phyloP scores from a whole-genome alignment of 2,888 invertebrate genomes.

The Eristalinus sepulchralis region DNA sequence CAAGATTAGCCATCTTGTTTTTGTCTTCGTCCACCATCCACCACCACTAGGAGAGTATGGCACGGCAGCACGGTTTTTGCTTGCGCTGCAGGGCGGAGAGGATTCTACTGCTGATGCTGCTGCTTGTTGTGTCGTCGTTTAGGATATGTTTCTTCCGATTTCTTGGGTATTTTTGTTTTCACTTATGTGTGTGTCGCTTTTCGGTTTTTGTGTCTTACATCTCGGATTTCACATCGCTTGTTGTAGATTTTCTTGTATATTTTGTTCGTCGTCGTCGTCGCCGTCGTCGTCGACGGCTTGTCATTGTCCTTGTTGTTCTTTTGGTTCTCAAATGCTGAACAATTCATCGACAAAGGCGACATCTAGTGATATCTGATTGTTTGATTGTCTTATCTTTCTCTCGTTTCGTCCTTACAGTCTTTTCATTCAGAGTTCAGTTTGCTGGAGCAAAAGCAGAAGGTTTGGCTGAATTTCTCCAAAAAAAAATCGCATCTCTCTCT shows the following conservation, averaged over 20 bases:
- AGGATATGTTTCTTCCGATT: neutral
- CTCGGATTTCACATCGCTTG: neutral
- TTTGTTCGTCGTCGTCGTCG: neutral
- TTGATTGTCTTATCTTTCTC: too few relatives aligned
- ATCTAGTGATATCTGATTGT: neutral
- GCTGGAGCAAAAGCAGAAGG: too few relatives aligned
- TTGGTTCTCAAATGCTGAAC: neutral
- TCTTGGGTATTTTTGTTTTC: neutral
- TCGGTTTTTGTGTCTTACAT: neutral
- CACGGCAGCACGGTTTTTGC: neutral
- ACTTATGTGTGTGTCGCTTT: neutral
- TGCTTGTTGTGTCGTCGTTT: neutral
- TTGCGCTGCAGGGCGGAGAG: too few relatives aligned
- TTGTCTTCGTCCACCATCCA: neutral
- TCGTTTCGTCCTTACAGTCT: too few relatives aligned
- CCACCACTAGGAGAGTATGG: neutral
- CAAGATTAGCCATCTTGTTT: slow-evolving; percentile 44
- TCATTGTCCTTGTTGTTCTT: neutral
- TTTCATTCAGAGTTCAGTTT: too few relatives aligned
- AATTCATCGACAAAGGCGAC: neutral
- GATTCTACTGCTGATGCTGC: neutral
- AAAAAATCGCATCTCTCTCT: too few relatives aligned
- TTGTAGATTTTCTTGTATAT: neutral
- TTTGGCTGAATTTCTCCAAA: too few relatives aligned
- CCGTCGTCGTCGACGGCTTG: neutral